phyloP scores from a whole-genome alignment of 2,888 invertebrate species.

The Podotricha telesiphe region DNA sequence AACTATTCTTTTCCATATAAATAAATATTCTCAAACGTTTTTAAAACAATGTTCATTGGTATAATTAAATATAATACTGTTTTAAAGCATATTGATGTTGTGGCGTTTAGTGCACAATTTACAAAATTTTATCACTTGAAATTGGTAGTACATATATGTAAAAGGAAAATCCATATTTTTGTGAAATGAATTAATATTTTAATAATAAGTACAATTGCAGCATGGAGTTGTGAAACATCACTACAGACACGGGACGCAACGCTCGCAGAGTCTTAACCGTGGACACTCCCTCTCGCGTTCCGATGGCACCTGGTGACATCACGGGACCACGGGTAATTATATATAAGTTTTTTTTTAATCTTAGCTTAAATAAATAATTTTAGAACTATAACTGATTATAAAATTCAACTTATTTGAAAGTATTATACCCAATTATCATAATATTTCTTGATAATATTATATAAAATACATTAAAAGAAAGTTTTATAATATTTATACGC shows the following conservation, averaged over 20 bases:
- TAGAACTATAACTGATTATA: no score
- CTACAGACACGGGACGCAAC: slow-evolving; percentile 85
- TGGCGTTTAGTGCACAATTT: not conserved
- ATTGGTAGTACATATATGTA: not conserved
- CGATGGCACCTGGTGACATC: slow-evolving; percentile 92
- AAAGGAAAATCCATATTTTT: not conserved
- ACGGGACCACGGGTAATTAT: slow-evolving; percentile 87
- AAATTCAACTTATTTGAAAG: no score
- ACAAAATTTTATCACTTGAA: not conserved
- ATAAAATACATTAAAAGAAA: not conserved
- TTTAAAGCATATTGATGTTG: not conserved
- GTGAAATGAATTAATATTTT: not conserved
- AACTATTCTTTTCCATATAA: not conserved
- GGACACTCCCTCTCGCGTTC: slow-evolving; percentile 87
- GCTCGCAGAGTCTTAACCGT: slow-evolving; percentile 90
- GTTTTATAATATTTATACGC: not conserved
- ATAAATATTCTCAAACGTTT: not conserved
- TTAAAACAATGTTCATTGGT: not conserved
- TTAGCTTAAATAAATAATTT: no score
- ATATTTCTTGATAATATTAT: no score
- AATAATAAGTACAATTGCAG: slow-evolving; percentile 67
- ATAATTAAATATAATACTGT: not conserved
- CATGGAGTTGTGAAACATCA: slow-evolving; percentile 86
- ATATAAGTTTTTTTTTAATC: not conserved
- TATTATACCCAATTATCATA: not conserved